A percentile compares a stretch with the other conserved stretches of the same genome.
Evolutionary conservation across 1,140 invertebrate species (phyloP).

Genomic region (Polypedilum vanderplanki): DNA sequence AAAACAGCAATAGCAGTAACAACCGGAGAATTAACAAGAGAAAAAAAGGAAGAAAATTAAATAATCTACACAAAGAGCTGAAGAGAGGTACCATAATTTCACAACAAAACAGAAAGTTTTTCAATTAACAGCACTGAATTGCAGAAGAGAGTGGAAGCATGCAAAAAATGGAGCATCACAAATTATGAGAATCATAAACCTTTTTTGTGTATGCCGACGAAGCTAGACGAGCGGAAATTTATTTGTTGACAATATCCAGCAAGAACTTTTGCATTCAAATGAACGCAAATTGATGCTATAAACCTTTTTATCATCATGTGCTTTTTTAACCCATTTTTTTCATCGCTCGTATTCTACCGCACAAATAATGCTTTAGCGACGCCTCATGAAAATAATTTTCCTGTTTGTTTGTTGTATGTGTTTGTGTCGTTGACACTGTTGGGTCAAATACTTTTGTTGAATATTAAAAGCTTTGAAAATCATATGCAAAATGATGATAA

Average conservation of each 20-base stretch:
- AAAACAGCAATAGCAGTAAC: no score
- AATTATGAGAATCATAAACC: background rate
- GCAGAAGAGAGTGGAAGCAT: background rate
- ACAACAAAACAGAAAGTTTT: background rate
- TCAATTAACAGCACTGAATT: conserved; percentile 13
- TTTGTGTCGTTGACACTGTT: no score
- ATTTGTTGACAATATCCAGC: background rate
- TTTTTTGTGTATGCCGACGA: no score
- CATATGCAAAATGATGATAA: background rate
- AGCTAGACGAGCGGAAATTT: background rate
- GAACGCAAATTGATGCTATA: conserved; percentile 4
- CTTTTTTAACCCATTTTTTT: background rate
- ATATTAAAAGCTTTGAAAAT: background rate
- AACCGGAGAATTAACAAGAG: no score
- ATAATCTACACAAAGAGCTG: background rate
- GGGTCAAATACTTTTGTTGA: background rate
- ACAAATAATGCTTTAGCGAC: background rate
- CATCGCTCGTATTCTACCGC: background rate
- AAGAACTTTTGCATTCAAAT: background rate
- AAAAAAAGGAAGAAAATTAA: background rate
- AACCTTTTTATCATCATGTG: conserved; percentile 18
- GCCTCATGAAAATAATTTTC: background rate
- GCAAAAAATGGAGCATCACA: background rate
- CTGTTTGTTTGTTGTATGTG: background rate
- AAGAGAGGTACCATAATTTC: background rate